Evolutionary conservation across 2,888 invertebrate species (phyloP), one percentile per base, ranked within the genome.

Genomic region (Eurytoma californica): DNA sequence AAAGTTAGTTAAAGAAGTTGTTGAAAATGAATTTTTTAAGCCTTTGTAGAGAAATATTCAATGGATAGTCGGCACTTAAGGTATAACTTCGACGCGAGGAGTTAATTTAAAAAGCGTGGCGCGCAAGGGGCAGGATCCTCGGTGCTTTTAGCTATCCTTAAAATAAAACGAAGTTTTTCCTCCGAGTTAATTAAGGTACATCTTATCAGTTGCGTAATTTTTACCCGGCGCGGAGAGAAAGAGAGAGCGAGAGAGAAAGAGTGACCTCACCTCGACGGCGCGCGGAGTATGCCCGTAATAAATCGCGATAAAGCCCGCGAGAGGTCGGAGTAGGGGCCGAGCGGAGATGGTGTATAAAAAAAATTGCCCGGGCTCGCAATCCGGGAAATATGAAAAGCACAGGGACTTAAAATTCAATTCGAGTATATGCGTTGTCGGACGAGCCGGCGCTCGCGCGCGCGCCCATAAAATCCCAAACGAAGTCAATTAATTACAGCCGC

Each of bases 91-190:
- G 69, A 53, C 60, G 69, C 47, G 58, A 58, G 58, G 39, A 74
- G 73, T 77, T 80, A 80, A 77, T 80, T 80, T 73, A 80, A 80
- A 80, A 77, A 80, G 66, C 73, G 69, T 65, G 57, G n/a, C 49
- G 57, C 47, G 51, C 39, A 24, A 13, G 51, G 51, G 49, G 58
- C 18, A 47, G 18, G 28, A 39, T 61, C 60, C 68, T 24, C 53
- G 3, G 58, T 51, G 39, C 76, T 66, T 67, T 63, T 65, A 74
- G 63, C 68, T 68, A 69, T 72, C 58, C 53, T 68, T 68, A 61
- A 51, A 76, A 77, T 77, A 72, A 76, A 80, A 77, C 69, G 61
- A 80, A 69, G 72, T 73, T 77, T 72, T 67, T 73, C 28, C 72
- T n/a, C 7, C 9, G 68, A 78, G 75, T 78, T 80, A 80, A 80